Percentiles rank a stretch among this genome's conserved stretches.
Evolutionary conservation across 2,113 vertebrate genomes (phyloP).

Genomic region (Bubo blakistoni): DNA sequence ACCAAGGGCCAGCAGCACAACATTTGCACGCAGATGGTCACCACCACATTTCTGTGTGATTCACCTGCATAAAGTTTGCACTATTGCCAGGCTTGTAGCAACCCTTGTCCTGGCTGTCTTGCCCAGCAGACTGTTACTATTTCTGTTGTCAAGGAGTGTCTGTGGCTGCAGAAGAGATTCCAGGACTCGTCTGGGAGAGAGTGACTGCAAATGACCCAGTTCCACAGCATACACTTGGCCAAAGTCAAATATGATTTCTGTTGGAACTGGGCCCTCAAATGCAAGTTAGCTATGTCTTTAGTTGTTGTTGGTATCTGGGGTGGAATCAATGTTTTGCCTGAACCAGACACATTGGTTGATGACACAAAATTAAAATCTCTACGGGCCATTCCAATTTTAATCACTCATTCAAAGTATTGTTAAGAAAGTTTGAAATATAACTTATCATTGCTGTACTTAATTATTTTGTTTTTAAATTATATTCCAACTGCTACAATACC

Average conservation of each 20-base stretch:
- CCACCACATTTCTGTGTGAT: fast-evolving
- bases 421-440: neutral
- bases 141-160: neutral
- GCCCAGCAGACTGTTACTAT: neutral
- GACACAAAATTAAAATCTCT: neutral
- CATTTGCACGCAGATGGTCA: neutral
- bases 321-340: neutral
- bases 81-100: neutral
- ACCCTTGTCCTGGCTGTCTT: neutral
- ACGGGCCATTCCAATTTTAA: neutral
- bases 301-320: neutral
- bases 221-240: neutral
- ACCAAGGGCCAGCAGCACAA: neutral
- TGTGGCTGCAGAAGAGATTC: neutral
- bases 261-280: neutral
- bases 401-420: neutral
- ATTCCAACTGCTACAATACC: neutral
- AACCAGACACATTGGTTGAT: neutral
- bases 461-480: neutral
- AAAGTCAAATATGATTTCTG: neutral
- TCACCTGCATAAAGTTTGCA: neutral
- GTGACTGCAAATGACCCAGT: neutral
- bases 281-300: neutral
- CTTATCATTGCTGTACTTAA: neutral
- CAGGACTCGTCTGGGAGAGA: neutral